Evolutionary conservation across 2,888 invertebrate genomes (phyloP), one percentile per base, ranked within the genome.

Genomic region (Callimorpha dominula): DNA sequence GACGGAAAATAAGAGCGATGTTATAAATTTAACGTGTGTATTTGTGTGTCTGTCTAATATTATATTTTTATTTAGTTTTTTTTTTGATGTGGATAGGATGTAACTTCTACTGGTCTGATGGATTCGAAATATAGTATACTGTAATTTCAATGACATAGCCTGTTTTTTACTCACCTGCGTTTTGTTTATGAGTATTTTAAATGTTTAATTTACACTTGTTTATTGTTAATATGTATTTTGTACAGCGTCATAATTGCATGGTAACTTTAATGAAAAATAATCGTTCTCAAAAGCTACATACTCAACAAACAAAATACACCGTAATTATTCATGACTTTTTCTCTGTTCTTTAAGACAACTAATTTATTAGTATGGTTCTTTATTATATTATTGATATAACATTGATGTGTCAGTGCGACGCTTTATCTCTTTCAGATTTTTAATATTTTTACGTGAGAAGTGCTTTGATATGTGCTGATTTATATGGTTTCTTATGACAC

Each of bases 381-480:
- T 14, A 62, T 40, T 42, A 77, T 64, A 65, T 68, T 68, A 71
- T 79, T 70, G 17, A 65, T 43, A 54, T 57, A 46, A 65, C 65
- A 31, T 49, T 70, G 52, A 63, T 65, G 42, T 70, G 40, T 57
- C n/a, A 70, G 31, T 65, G 52, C 15, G 46, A 46, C 46, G 68
- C 68, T 67, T 78, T 73, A 81, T 68, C 17, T 62, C 49, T 11
- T 43, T 46, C 50, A 52, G 73, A 74, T 63, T 64, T 57, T 70
- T 64, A 64, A 54, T 70, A 52, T 63, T 43, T 20, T 70, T 46
- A 62, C 49, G 40, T 66, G 42, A 66, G 42, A 12, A 63, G 12
- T 62, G 12, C 17, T 62, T 70, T 20, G 42, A 42, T 67, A 67
- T 43, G 40, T 52, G 42, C 67, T 54, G n/a, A 52, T 67, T 54